Conservation (phyloP, 2,888 invertebrate genomes). For the Sisyra terminalis region DNA sequence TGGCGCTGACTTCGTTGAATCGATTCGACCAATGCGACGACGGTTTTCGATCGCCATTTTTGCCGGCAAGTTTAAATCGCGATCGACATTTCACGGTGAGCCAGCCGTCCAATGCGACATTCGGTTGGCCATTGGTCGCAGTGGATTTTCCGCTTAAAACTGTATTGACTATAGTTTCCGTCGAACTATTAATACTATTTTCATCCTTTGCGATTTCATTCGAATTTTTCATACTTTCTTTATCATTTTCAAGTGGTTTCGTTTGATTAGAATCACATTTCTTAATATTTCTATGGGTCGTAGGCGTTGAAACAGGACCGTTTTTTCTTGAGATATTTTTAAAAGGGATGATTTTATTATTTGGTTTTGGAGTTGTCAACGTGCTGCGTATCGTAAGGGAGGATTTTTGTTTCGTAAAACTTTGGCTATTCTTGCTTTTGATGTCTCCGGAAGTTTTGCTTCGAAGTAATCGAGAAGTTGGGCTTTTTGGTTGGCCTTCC, state of each 20-base stretch:
- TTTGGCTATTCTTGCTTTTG: conserved; percentile 14
- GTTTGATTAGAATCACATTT: too few species aligned
- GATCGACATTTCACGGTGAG: conserved; percentile 67
- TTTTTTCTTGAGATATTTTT: conserved; percentile 8
- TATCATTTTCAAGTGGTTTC: conserved; percentile 13
- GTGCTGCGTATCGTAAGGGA: conserved; percentile 16
- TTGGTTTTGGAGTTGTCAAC: conserved; percentile 31
- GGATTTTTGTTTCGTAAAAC: conserved; percentile 5
- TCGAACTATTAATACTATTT: conserved; percentile 31
- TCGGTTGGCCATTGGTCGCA: too few species aligned
- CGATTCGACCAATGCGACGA: conserved; percentile 59
- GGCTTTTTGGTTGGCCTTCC: conserved; percentile 20
- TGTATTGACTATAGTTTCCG: conserved; percentile 34
- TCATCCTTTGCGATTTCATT: not conserved
- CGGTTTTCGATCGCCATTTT: conserved; percentile 29
- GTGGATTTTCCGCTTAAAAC: conserved; percentile 22
- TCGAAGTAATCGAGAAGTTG: conserved; percentile 16
- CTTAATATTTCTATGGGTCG: too few species aligned
- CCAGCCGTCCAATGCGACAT: conserved; percentile 55
- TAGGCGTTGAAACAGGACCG: too few species aligned
- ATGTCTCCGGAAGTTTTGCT: conserved; percentile 27
- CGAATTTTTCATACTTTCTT: not conserved
- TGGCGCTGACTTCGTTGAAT: conserved; percentile 69
- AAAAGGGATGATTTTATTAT: conserved; percentile 3
- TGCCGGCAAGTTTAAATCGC: conserved; percentile 36